Base-by-base conservation (phyloP, 2,113 vertebrate genomes). In the Zosterops hypoxanthus region DNA sequence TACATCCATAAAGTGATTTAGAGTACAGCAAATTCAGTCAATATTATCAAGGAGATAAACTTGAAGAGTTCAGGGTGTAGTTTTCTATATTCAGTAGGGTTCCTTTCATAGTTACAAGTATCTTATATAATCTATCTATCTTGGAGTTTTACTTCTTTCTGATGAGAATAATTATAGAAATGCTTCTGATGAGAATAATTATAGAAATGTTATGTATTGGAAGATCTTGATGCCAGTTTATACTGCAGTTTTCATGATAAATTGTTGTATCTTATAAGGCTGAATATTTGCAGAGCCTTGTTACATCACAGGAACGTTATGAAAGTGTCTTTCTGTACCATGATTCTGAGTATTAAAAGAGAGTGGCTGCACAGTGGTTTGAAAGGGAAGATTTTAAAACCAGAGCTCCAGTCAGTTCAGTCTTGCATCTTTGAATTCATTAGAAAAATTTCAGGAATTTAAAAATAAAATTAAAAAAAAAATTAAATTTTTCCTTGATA, bases 41-140 rank as follows among this genome's bases (percentile, higher is more conserved):
- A 73, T 86, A 75, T 16, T 77, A 29, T 88, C 34, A 34, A 34
- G 39, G 23, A 73, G 11, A 17, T 53, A 60, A 83, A 82, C 5
- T 42, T 68, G 9, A 66, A 85, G 47, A 65, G 4, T 42, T 77
- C 25, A 6, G 9, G 8, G 2, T 19, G 5, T 0, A 1, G 4
- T 55, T 73, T 79, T 73, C 34, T 36, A 11, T 19, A 11, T 60
- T 82, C 23, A 46, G 3, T 36, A 49, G 2, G 1, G 2, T 36
- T 56, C 6, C 6, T 90, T 56, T 28, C 46, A 69, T 2, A 72
- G n/a, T 24, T 29, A 78, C 9, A 82, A 68, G 6, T 26, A n/a
- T 16, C 6, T 66, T 46, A 60, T 21, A 9, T 14, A 82, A 57
- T 39, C 11, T 50, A 15, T 39, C 16, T 11, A 76, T 8, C 39